Percentiles rank a stretch among this genome's conserved stretches.
Conservation (phyloP, 2,797 vertebrate species). For the Malacoraja senta region DNA sequence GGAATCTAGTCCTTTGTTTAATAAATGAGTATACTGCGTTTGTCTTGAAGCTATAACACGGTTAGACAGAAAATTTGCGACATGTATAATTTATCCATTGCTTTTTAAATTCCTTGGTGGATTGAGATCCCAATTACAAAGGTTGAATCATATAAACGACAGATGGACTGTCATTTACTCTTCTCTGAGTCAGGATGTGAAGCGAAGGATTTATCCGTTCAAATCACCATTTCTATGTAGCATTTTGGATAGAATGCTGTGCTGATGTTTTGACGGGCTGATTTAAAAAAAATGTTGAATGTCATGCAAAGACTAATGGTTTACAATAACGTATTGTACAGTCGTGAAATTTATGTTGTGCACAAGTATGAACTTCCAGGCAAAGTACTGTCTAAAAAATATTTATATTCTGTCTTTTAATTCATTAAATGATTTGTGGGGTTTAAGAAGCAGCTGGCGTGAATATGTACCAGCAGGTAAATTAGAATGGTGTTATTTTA, state of each 20-base stretch:
- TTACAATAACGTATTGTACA: not conserved
- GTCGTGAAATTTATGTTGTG: not conserved
- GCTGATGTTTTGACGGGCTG: not conserved
- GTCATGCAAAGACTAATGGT: not conserved
- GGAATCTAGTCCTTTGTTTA: constrained; percentile 22
- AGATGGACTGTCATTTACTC: not conserved
- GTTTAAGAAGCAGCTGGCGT: not conserved
- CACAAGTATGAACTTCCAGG: not conserved
- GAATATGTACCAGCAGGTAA: not conserved
- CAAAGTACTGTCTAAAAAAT: not conserved
- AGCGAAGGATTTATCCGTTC: constrained; percentile 1
- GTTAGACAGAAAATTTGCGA: constrained; percentile 22
- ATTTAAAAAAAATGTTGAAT: not conserved
- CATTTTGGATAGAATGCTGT: not conserved
- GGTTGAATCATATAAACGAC: constrained; percentile 8
- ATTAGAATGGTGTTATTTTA: constrained; percentile 31
- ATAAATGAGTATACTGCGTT: constrained; percentile 31
- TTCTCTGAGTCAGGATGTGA: not conserved
- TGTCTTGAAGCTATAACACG: not conserved
- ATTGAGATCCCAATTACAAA: not conserved
- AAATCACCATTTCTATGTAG: not conserved
- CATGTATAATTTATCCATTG: constrained; percentile 28
- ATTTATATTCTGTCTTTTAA: not conserved
- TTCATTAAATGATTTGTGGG: not conserved
- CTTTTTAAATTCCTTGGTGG: constrained; percentile 12